Evolutionary conservation across 2,113 vertebrate genomes (phyloP).

Genomic region (Ammodytes dubius): DNA sequence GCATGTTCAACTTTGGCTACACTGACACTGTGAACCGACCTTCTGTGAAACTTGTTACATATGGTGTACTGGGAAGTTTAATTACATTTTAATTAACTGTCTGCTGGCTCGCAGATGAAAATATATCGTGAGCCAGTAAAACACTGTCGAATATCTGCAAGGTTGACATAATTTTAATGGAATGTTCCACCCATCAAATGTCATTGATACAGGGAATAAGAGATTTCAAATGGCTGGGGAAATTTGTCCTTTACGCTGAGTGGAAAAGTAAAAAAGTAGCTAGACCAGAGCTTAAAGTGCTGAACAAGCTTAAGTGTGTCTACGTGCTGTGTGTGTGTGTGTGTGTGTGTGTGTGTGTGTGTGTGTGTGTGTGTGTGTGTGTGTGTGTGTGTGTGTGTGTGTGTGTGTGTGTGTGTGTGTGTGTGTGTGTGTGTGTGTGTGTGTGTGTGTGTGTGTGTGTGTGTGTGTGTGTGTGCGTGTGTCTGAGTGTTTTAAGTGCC

Average conservation of each 20-base stretch:
- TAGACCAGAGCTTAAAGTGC: conserved; percentile 40
- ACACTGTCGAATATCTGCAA: conserved; percentile 61
- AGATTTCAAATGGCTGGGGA: conserved; percentile 43
- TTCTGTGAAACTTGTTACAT: conserved; percentile 51
- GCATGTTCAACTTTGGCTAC: conserved; percentile 1
- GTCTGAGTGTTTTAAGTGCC: too few relatives aligned
- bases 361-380: not conserved
- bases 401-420: not conserved
- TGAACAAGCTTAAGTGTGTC: conserved; percentile 51
- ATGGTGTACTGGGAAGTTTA: conserved; percentile 41
- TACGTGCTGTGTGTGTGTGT: conserved; percentile 16
- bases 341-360: conserved; percentile 5
- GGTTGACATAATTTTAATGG: conserved; percentile 75
- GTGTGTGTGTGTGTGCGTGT: not conserved
- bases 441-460: conserved; percentile 13
- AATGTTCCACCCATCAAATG: conserved; percentile 45
- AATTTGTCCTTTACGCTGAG: conserved; percentile 65
- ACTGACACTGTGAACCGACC: not conserved
- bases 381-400: conserved; percentile 5
- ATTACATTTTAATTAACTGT: conserved; percentile 73
- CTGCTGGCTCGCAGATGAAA: conserved; percentile 38
- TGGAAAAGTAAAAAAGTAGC: conserved; percentile 36
- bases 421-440: conserved; percentile 11
- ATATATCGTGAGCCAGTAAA: conserved; percentile 64
- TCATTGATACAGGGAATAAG: conserved; percentile 56